These are phyloP conservation scores for Eucera pruinosa DNA, from an alignment of 2,888 invertebrate species.

Conservation along the genomic window DNA sequence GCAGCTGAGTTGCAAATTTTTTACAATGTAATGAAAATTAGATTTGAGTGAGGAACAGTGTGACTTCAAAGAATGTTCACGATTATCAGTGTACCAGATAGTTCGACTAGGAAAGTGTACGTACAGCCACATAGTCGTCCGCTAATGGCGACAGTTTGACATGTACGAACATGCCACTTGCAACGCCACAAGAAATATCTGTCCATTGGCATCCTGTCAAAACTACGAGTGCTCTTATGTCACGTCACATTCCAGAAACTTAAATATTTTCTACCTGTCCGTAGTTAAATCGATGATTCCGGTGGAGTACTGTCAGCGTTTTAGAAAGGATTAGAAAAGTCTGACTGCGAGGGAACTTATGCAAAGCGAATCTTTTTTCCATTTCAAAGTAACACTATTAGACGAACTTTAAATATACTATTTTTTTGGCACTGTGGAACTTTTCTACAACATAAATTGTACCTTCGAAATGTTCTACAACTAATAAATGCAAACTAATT, in stretches of 20 bases:
- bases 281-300: constrained; percentile 28
- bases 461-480: too few relatives aligned
- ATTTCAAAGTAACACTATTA: neutral
- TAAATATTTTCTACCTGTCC: constrained; percentile 37
- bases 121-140: neutral
- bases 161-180: constrained; percentile 33
- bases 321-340: constrained; percentile 3
- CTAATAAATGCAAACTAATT: too few relatives aligned
- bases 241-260: constrained; percentile 33
- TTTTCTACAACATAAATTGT: too few relatives aligned
- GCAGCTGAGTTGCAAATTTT: too few relatives aligned
- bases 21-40: neutral
- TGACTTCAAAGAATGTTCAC: neutral
- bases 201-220: constrained; percentile 43
- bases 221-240: constrained; percentile 32
- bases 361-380: neutral
- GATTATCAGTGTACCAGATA: neutral
- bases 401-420: neutral
- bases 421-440: too few relatives aligned
- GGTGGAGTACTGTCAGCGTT: neutral
- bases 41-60: neutral
- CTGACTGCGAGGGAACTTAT: too few relatives aligned
- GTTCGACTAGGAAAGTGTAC: neutral
- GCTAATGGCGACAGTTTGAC: constrained; percentile 32
- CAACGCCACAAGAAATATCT: constrained; percentile 43